phyloP scores from a whole-genome alignment of 2,888 invertebrate genomes.

The Axea sp. region DNA sequence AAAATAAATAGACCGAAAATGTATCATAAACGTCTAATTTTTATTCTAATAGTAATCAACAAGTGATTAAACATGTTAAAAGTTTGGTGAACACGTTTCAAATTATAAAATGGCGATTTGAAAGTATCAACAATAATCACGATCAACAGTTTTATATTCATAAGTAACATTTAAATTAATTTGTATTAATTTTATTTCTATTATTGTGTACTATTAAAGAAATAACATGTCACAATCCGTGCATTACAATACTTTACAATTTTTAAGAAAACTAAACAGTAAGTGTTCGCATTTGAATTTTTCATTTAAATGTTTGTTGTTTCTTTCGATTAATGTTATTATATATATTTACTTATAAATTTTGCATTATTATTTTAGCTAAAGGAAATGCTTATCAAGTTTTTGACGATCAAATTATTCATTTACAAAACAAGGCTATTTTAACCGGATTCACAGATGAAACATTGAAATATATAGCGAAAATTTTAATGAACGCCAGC shows the following conservation, averaged over 20 bases:
- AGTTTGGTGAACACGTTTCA: not conserved
- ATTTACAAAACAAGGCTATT: not conserved
- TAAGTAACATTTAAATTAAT: too few relatives aligned
- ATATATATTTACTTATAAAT: not conserved
- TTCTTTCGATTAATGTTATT: too few relatives aligned
- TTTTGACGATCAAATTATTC: not conserved
- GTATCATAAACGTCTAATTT: too few relatives aligned
- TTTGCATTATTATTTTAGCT: not conserved
- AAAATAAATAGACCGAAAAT: too few relatives aligned
- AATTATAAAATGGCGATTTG: not conserved
- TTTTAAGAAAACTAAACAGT: slow-evolving; percentile 11
- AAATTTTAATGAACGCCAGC: not conserved
- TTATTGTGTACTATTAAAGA: too few relatives aligned
- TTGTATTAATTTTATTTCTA: too few relatives aligned
- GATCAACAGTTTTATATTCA: too few relatives aligned
- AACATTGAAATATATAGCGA: not conserved
- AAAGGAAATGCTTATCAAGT: not conserved
- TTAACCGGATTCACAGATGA: not conserved
- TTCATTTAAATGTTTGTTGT: too few relatives aligned
- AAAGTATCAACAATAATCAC: not conserved
- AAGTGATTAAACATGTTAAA: too few relatives aligned
- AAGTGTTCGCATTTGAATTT: not conserved
- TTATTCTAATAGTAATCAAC: too few relatives aligned
- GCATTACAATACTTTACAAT: not conserved
- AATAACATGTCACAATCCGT: not conserved